Evolutionary conservation across 1,140 invertebrate species (phyloP), one percentile per base, ranked within the genome.

Genomic region (Pseudomyrmex cubaensis): DNA sequence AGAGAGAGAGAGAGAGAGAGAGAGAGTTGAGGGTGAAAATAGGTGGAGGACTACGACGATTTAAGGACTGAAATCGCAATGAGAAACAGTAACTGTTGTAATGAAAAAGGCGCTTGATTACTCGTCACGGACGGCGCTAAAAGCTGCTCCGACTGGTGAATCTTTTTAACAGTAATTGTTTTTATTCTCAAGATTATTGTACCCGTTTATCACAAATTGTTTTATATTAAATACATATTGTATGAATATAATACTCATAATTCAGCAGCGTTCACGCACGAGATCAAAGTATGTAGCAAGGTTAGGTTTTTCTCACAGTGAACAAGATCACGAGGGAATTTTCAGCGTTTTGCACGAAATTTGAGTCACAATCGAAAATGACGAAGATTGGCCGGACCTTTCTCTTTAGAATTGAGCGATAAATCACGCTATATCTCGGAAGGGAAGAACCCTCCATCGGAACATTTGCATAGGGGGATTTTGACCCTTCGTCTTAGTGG

Each of bases 391-490:
- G 44, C 0, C 46, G 61, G 10, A 56, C 17, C 48, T 73, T 70
- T 35, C 64, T 67, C 72, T 72, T 44, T 48, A 2, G 46, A 63
- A 89, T 89, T 78, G 61, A 73, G 59, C 84, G 10, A 90, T 90
- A 87, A 74, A 87, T 90, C 88, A 89, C 78, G 10, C 64, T 57
- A 70, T 83, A 74, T 46, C 52, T 59, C 22, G 20, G 52, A 85
- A 67, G 77, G 85, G 59, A 69, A 50, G 78, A 48, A 50, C 84
- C 83, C 73, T 84, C 64, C 46, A 35, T 4, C 54, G 57, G 46
- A 15, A 82, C 83, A 92, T 91, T 92, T 91, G 91, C 91, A 92
- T 92, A 91, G 83, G 88, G 86, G 86, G 85, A 73, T 89, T 76
- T 66, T 77, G 86, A 87, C 82, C 82, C 73, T 84, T 85, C 82